Evolutionary conservation across 2,113 vertebrate genomes (phyloP).

Genomic region (Danionella cerebrum): DNA sequence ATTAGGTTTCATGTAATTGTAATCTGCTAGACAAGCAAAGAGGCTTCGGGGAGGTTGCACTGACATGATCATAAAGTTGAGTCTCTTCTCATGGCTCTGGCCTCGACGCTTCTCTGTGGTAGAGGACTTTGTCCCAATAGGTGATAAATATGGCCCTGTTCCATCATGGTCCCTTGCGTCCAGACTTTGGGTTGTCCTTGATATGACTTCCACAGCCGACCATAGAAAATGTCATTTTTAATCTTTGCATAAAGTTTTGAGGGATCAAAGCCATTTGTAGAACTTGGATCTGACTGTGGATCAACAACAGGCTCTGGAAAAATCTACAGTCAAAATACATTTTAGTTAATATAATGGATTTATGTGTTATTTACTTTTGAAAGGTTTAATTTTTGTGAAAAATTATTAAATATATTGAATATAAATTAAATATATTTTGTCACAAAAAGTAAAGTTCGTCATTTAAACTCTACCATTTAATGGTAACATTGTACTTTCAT

Average conservation of each 20-base stretch:
- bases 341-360: no score
- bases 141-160: slow-evolving; percentile 29
- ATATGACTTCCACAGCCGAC: slow-evolving; percentile 49
- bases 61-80: neutral
- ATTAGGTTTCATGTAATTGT: no score
- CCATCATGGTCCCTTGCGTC: neutral
- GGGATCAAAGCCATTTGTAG: slow-evolving; percentile 38
- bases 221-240: slow-evolving; percentile 47
- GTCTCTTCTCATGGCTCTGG: neutral
- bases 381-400: no score
- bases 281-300: neutral
- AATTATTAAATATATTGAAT: no score
- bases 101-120: slow-evolving; percentile 14
- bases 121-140: slow-evolving; percentile 19
- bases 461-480: no score
- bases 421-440: no score
- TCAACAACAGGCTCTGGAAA: slow-evolving; percentile 1
- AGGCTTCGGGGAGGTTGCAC: no score
- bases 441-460: no score
- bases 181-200: slow-evolving; percentile 27
- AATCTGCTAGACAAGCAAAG: no score
- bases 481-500: no score
- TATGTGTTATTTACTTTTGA: no score
- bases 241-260: slow-evolving; percentile 49
- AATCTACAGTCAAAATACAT: no score